phyloP scores from a whole-genome alignment of 1,140 invertebrate genomes.

The Dinoponera quadriceps region DNA sequence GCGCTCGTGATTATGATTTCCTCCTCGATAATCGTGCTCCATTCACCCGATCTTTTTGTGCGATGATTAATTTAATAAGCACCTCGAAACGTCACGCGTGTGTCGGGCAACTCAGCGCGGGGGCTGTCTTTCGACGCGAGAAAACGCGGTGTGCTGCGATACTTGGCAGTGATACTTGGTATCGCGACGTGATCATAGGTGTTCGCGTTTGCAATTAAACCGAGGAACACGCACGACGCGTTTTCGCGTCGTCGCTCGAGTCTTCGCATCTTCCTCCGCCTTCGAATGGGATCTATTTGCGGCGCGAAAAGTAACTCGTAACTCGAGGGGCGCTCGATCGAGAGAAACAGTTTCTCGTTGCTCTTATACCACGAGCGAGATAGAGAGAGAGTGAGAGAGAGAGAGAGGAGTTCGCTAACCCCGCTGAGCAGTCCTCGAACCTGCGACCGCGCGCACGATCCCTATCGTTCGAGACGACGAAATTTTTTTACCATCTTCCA shows the following conservation, averaged over 20 bases:
- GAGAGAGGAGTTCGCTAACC: not conserved
- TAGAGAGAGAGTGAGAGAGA: no score
- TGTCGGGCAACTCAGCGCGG: not conserved
- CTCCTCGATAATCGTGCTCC: not conserved
- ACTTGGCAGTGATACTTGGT: no score
- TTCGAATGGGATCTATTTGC: slow-evolving; percentile 25
- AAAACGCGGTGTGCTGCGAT: no score
- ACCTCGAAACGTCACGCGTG: not conserved
- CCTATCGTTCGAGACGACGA: slow-evolving; percentile 39
- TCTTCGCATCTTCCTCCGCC: no score
- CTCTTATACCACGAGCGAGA: not conserved
- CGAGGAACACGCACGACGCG: no score
- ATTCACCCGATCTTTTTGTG: not conserved
- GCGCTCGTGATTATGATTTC: slow-evolving; percentile 24
- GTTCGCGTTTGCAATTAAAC: no score
- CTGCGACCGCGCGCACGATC: slow-evolving; percentile 37
- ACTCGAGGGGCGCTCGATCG: slow-evolving; percentile 17
- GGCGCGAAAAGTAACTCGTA: slow-evolving; percentile 4
- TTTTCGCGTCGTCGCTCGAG: no score
- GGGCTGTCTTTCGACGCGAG: no score
- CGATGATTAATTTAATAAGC: not conserved
- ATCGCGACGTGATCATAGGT: no score
- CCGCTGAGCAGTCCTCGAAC: slow-evolving; percentile 26
- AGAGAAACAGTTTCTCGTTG: slow-evolving; percentile 20
- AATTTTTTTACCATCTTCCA: not conserved